Evolutionary conservation across 2,888 invertebrate species (phyloP), one percentile per base, ranked within the genome.

Genomic region (Brenthis daphne): DNA sequence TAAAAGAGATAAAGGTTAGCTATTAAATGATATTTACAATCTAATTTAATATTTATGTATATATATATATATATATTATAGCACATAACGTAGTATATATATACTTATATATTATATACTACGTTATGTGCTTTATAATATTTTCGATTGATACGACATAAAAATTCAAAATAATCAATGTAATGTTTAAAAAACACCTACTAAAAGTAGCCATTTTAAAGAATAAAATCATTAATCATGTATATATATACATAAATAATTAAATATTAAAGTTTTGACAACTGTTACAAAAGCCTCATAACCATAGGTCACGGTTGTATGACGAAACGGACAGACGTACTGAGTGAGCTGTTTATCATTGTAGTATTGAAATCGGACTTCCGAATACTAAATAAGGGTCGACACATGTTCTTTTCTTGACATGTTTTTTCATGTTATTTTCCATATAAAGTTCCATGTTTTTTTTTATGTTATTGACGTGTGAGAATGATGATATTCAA

Each of bases 361-460:
- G 48, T n/a, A 50, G 11, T 29, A 29, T 33, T 50, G 61, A 33
- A 50, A 57, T 56, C 67, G 67, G 61, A 67, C 61, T 63, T 67
- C 61, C 67, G 61, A 63, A 24, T 37, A 43, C 66, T 54, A 61
- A 48, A 63, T 61, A 63, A 51, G 67, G 56, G 67, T 16, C 55
- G 37, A 37, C 37, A 11, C 11, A 43, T 33, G 55, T 63, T 56
- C 43, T 29, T 57, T 64, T 68, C 29, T 63, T 63, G 63, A 61
- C 48, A 33, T 20, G 16, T 50, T 55, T n/a, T 50, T 57, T 66
- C 20, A 20, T 20, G 20, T 66, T 58, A 55, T 56, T 20, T 67
- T 61, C 55, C 61, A 61, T 61, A 56, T 67, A 61, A n/a, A 60
- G 60, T 57, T 33, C 33, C 50, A 51, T 33, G n/a, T 12, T 29